Evolutionary conservation across 2,113 vertebrate genomes (phyloP).

Genomic region (Xenus cinereus): DNA sequence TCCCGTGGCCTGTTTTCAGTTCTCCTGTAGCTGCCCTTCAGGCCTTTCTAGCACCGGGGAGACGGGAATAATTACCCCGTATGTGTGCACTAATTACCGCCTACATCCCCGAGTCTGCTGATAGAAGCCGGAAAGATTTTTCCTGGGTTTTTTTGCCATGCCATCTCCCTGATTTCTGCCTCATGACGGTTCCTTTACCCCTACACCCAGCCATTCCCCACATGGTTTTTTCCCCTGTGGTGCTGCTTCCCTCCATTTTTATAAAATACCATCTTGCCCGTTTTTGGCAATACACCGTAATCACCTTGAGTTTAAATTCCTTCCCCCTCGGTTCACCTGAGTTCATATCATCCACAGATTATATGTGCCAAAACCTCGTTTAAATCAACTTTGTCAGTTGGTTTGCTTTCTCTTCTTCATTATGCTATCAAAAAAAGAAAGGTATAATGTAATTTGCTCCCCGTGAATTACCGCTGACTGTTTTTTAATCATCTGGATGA

Average conservation of each 20-base stretch:
- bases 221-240: background rate
- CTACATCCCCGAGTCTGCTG: background rate
- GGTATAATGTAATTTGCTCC: background rate
- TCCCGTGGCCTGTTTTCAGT: fast-evolving
- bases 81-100: background rate
- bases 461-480: background rate
- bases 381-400: background rate
- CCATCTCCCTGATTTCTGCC: background rate
- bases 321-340: background rate
- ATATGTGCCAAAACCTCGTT: background rate
- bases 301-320: background rate
- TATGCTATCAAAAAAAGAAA: background rate
- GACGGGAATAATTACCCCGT: fast-evolving
- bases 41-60: background rate
- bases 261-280: fast-evolving
- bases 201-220: fast-evolving
- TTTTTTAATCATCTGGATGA: background rate
- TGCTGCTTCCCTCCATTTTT: background rate
- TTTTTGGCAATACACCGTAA: background rate
- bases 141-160: background rate
- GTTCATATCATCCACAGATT: background rate
- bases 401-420: background rate
- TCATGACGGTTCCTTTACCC: background rate
- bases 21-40: background rate
- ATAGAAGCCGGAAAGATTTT: background rate